Percentiles rank a stretch among this genome's conserved stretches.
phyloP scores from a whole-genome alignment of 2,113 vertebrate species.

The Pseudois nayaur region DNA sequence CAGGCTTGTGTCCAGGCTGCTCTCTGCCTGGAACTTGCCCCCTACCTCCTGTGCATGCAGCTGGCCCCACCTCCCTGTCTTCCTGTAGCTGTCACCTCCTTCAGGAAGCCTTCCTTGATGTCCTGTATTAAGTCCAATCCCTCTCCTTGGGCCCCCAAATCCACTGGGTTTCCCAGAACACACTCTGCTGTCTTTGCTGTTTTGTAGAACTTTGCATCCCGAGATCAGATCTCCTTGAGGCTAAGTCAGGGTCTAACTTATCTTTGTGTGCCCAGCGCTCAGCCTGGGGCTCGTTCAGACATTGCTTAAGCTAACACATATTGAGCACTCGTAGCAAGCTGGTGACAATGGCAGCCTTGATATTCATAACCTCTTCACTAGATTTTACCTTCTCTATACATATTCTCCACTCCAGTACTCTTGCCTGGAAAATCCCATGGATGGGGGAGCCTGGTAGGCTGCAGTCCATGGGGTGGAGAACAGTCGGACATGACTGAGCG shows the following conservation, averaged over 20 bases:
- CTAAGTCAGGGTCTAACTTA: not conserved
- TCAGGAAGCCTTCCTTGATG: not conserved
- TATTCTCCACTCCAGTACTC: not conserved
- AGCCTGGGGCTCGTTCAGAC: fast-evolving
- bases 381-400: fast-evolving
- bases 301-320: fast-evolving
- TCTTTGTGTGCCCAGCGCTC: not conserved
- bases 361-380: not conserved
- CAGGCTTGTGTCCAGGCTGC: not conserved
- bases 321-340: fast-evolving
- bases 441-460: too few species aligned
- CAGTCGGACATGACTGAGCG: too few species aligned
- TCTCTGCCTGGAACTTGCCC: not conserved
- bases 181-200: not conserved
- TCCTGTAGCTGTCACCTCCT: not conserved
- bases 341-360: fast-evolving
- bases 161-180: not conserved
- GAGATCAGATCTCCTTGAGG: not conserved
- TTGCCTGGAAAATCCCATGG: too few species aligned
- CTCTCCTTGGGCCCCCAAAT: not conserved
- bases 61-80: not conserved
- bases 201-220: not conserved
- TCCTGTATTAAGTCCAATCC: not conserved
- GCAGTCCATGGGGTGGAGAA: too few species aligned
- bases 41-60: not conserved